Conservation (phyloP, 2,888 invertebrate genomes). For the Drosophila cognata region DNA sequence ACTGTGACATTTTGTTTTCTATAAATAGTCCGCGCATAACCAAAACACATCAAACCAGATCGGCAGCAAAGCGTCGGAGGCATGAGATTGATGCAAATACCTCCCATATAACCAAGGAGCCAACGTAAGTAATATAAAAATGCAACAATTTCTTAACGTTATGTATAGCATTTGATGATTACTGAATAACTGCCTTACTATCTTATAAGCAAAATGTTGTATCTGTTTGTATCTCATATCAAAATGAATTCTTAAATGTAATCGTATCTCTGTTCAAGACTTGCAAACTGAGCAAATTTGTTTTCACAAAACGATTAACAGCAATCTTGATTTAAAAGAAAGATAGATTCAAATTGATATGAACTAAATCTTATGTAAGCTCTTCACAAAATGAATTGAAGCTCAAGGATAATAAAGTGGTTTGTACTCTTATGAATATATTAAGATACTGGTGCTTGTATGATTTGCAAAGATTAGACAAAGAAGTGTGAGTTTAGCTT, state of each 20-base stretch:
- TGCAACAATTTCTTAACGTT: not conserved
- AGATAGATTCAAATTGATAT: not conserved
- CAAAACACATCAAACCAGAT: slow-evolving; percentile 80
- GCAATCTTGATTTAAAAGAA: not conserved
- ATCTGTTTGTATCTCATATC: not conserved
- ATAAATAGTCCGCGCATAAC: slow-evolving; percentile 80
- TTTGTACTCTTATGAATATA: not conserved
- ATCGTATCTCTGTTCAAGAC: not conserved
- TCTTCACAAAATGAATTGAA: not conserved
- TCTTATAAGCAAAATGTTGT: not conserved
- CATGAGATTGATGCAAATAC: slow-evolving; percentile 87
- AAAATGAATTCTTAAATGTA: not conserved
- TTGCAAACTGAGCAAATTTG: not conserved
- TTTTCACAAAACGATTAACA: not conserved
- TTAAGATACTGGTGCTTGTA: not conserved
- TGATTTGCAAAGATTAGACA: not conserved
- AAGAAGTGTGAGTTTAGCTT: not conserved
- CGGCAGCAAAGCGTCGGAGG: slow-evolving; percentile 87
- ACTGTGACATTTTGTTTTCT: slow-evolving; percentile 36
- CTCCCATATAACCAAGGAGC: slow-evolving; percentile 85
- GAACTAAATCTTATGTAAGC: not conserved
- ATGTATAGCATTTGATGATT: not conserved
- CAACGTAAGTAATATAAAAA: slow-evolving; percentile 79
- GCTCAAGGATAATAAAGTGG: not conserved
- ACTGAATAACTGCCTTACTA: not conserved